Base-by-base conservation (phyloP, 2,888 invertebrate genomes). In the Tenthredo notha region DNA sequence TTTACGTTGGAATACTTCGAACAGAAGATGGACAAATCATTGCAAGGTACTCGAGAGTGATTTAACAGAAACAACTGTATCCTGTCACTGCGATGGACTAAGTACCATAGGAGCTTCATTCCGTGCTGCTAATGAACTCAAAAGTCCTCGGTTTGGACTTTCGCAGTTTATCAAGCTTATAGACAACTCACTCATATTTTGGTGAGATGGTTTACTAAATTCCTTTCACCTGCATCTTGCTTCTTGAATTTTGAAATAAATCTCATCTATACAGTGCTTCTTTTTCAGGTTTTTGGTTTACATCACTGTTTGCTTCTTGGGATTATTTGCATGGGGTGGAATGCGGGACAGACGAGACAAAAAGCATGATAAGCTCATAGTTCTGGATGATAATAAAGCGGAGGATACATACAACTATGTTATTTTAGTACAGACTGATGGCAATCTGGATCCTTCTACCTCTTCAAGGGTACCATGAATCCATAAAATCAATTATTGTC, bases 31-130 rank as follows among this genome's bases (percentile, higher is more conserved):
- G 85, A 25, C 33, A 18, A 29, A 54, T 15, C 85, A 85, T 47
- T 85, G 85, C 54, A 67, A 15, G 43, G 78, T 85, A 67, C 5
- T 70, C 18, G 70, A 80, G 54, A 67, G 29, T 10, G 85, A 85
- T 37, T 54, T 80, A 21, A 85, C 85, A 37, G 85, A 82, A 54
- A 54, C 18, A 9, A 78, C 70, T 12, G 37, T 85, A 33, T 65
- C 78, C 21, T 85, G 85, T 40, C 78, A 50, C 54, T 85, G 85
- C 47, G 40, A 80, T 33, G 85, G 85, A 50, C 54, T 85, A 10
- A 85, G 85, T 80, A 85, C 85, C n/a, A 80, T 85, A 18, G 78
- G 78, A 50, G 85, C 80, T 25, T 37, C 80, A 10, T 80, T 78
- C 54, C 70, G 70, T 25, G n/a, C 50, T 58, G 70, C 70, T 37